Evolutionary conservation across 2,888 invertebrate species (phyloP).

Genomic region (Agrotis ipsilon): DNA sequence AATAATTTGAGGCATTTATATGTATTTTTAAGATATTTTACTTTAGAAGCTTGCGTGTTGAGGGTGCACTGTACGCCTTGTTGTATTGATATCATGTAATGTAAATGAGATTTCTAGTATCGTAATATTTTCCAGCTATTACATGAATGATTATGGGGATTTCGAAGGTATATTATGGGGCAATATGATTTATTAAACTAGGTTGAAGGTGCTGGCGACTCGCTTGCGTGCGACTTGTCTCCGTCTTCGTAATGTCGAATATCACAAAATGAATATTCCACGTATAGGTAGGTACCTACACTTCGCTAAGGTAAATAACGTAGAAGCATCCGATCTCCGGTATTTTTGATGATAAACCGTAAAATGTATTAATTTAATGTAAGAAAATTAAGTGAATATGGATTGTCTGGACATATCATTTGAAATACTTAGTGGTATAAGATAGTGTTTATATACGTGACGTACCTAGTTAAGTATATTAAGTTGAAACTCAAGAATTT

Average conservation of each 20-base stretch:
- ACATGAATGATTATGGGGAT: constrained; percentile 79
- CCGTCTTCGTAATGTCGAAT: constrained; percentile 85
- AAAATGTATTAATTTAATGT: constrained; percentile 85
- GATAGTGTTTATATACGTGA: constrained; percentile 89
- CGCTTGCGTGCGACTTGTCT: constrained; percentile 85
- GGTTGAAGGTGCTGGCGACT: constrained; percentile 90
- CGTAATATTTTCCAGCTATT: constrained; percentile 73
- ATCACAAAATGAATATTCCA: constrained; percentile 86
- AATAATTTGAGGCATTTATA: constrained; percentile 78
- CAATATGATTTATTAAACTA: constrained; percentile 76
- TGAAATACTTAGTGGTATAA: constrained; percentile 80
- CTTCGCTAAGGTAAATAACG: constrained; percentile 81
- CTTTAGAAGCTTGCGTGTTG: constrained; percentile 77
- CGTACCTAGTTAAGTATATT: constrained; percentile 89
- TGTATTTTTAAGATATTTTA: constrained; percentile 73
- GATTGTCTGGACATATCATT: constrained; percentile 86
- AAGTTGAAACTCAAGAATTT: constrained; percentile 89
- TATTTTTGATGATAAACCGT: constrained; percentile 84
- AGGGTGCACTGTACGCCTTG: constrained; percentile 76
- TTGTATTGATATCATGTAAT: constrained; percentile 72
- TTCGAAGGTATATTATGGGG: constrained; percentile 83
- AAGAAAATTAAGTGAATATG: constrained; percentile 84
- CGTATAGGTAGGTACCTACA: constrained; percentile 82
- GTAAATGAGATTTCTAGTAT: constrained; percentile 82
- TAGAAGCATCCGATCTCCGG: constrained; percentile 86